phyloP scores from a whole-genome alignment of 1,140 invertebrate genomes.

The Aethina tumida region DNA sequence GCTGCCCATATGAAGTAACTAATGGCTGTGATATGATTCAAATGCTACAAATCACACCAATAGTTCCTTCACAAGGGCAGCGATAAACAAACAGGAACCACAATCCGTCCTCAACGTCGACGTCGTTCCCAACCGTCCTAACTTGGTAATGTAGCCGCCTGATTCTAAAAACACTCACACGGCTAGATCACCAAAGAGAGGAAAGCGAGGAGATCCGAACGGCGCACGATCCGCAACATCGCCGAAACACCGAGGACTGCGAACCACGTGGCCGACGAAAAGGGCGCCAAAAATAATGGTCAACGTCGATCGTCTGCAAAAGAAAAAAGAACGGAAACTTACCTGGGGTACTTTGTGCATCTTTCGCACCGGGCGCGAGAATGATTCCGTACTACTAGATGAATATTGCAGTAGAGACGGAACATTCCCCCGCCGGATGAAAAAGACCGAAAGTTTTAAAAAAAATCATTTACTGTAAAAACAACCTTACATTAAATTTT shows the following conservation, averaged over 20 bases:
- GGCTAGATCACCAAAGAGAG: constrained; percentile 38
- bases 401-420: constrained; percentile 17
- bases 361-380: constrained; percentile 16
- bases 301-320: neutral
- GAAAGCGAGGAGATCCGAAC: constrained; percentile 4
- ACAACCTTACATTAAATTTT: constrained; percentile 8
- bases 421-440: constrained; percentile 19
- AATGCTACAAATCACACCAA: constrained; percentile 32
- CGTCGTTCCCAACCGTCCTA: constrained; percentile 11
- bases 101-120: constrained; percentile 1
- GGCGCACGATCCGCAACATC: neutral
- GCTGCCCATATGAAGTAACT: constrained; percentile 29
- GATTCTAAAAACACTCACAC: constrained; percentile 30
- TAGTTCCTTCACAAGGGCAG: constrained; percentile 30
- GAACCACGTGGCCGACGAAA: neutral
- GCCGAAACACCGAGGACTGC: neutral
- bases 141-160: constrained; percentile 29
- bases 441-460: too few relatives aligned
- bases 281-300: neutral
- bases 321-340: neutral
- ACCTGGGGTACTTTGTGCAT: constrained; percentile 1
- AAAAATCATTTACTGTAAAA: constrained; percentile 14
- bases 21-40: constrained; percentile 35
- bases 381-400: constrained; percentile 27
- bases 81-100: constrained; percentile 1